A percentile compares a stretch with the other conserved stretches of the same genome.
These are phyloP conservation scores for Drosophila malerkotliana DNA, from an alignment of 1,140 invertebrate species.

Conservation along the genomic window DNA sequence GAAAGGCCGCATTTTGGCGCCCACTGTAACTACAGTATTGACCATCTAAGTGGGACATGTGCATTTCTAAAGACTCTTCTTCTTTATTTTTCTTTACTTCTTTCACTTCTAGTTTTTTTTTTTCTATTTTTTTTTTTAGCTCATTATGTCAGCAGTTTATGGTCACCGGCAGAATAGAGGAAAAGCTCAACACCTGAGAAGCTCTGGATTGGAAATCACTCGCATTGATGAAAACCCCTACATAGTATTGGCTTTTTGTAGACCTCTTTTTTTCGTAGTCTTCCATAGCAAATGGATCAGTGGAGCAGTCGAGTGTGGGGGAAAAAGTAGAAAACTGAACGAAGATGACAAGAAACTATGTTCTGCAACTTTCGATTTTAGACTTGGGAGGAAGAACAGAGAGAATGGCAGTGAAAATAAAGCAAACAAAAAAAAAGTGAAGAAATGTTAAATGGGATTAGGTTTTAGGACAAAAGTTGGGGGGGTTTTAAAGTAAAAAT, in stretches of 20 bases:
- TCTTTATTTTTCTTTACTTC: background rate
- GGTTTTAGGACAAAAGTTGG: no score
- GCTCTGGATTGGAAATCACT: conserved; percentile 24
- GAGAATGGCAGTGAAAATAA: conserved; percentile 12
- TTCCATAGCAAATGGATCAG: conserved; percentile 21
- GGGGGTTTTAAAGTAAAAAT: no score
- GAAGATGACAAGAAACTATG: conserved; percentile 37
- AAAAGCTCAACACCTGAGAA: conserved; percentile 21
- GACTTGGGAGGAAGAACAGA: background rate
- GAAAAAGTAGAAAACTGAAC: conserved; percentile 14
- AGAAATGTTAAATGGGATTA: no score
- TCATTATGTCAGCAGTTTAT: conserved; percentile 65
- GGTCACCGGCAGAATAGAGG: background rate
- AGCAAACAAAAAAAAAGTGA: background rate
- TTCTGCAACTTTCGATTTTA: conserved; percentile 38
- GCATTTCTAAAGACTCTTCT: background rate
- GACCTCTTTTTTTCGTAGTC: background rate
- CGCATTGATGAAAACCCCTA: background rate
- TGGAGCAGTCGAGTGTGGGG: conserved; percentile 9
- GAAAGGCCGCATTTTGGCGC: conserved; percentile 41
- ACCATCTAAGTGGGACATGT: background rate
- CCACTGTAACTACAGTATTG: background rate
- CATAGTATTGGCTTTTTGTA: background rate
- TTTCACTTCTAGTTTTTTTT: background rate
- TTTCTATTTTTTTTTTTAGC: conserved; percentile 26